Percentiles rank a stretch among this genome's conserved stretches.
Evolutionary conservation across 2,113 vertebrate genomes (phyloP).

Genomic region (Kobus ellipsiprymnus): DNA sequence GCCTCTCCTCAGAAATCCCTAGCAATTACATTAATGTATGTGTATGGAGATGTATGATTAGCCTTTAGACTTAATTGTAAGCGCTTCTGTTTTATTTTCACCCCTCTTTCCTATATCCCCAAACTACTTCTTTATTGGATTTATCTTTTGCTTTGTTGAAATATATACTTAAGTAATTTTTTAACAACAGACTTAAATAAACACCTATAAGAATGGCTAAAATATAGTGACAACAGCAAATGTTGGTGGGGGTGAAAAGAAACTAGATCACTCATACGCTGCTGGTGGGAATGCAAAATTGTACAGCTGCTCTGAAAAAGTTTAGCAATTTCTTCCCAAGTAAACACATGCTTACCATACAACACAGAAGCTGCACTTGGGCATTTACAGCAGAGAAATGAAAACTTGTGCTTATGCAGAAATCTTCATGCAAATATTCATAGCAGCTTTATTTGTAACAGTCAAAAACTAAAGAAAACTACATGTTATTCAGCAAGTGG

Average conservation of each 20-base stretch:
- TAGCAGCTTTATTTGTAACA: background rate
- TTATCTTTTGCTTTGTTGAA: background rate
- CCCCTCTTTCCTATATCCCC: background rate
- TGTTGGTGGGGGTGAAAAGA: background rate
- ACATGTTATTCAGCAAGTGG: background rate
- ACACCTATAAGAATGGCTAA: background rate
- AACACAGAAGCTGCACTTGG: background rate
- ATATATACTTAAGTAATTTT: background rate
- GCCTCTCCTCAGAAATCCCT: background rate
- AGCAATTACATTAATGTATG: background rate
- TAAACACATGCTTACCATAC: background rate
- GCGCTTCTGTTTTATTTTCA: background rate
- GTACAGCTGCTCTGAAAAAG: background rate
- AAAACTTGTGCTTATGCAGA: background rate
- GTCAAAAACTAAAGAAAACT: background rate
- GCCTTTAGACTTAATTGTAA: background rate
- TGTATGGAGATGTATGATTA: background rate
- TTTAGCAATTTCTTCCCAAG: background rate
- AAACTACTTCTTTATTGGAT: background rate
- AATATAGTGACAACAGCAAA: background rate
- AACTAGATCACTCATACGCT: background rate
- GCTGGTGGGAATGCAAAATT: background rate
- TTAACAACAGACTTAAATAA: background rate
- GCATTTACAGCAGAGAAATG: background rate
- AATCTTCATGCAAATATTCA: background rate